Evolutionary conservation across 2,888 invertebrate species (phyloP), one percentile per base, ranked within the genome.

Genomic region (Tachina lurida): DNA sequence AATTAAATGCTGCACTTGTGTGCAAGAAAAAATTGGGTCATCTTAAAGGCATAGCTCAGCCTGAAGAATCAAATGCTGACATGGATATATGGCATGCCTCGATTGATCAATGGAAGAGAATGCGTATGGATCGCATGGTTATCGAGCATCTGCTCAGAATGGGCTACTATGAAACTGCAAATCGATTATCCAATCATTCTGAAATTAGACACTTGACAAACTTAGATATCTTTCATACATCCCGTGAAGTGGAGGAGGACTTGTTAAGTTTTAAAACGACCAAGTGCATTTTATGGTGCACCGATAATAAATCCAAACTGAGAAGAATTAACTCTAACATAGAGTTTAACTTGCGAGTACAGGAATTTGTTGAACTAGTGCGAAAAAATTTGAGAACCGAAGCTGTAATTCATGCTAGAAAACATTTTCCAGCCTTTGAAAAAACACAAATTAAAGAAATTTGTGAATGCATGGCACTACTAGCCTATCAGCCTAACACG

Each of bases 351-450:
- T 94, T 99, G 84, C 90, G 93, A 10, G 93, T 93, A 39, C 93
- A 99, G 94, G 99, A 99, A 93, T 99, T 98, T 92, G 96, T 99
- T 49, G 99, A 99, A 93, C 93, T 99, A 73, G 96, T 99, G n/a
- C 95, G 98, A 83, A 94, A 94, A 12, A 97, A 98, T 91, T 94
- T 95, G 83, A 95, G 98, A 65, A 94, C 98, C 87, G 99, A 99
- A 86, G 99, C 99, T 13, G 97, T 99, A 2, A 96, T 96, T 88
- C 98, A 99, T 93, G 98, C 99, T 1, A 95, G 98, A 89, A 98
- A 98, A 92, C 96, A 97, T 93, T 98, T 99, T 93, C 96, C 97
- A 0, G 94, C 95, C 41, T 96, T 96, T 89, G 98, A 98, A 90
- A 97, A 97, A 75, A 97, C 96, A 8, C 98, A 98, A 90, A 92